Evolutionary conservation across 2,888 invertebrate species (phyloP), one percentile per base, ranked within the genome.

Genomic region (Diarsia dahlii): DNA sequence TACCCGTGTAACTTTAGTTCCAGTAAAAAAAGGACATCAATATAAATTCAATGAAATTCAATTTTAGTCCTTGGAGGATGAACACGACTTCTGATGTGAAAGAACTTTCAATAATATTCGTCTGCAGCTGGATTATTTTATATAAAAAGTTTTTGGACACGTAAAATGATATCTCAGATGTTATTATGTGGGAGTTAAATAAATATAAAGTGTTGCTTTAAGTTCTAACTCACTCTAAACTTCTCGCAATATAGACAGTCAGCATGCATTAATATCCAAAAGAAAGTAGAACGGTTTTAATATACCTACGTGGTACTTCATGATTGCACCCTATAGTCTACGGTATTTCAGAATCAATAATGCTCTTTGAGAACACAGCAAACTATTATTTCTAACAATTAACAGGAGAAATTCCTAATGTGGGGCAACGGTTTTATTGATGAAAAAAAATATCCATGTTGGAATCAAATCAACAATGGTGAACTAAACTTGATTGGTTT

Each of bases 111-210:
- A 70, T 71, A 46, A 69, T 28, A n/a, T 79, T 28, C 71, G 54
- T 80, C 80, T 80, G 56, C 45, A 69, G 28, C 56, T 52, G 18
- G 46, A 58, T 62, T 76, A 76, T 58, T 63, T n/a, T 12, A 18
- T 12, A 18, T 65, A 23, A 54, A 63, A 50, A 74, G 39, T 56
- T 76, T 54, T 70, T 48, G 3, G 23, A 3, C 28, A 54, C 52
- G 45, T 69, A 39, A 81, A 67, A 45, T 28, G 20, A 52, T 74
- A 39, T 70, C 8, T 60, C 13, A 62, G 13, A 39, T 39, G 8
- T 5, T 39, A 8, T 39, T 39, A 39, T 8, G 39, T 39, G 12
- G 1, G 39, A 68, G 56, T 63, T 2, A 54, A 58, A 54, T n/a
- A 75, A 56, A 62, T 56, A 45, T 23, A 13, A 20, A 23, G 3